phyloP scores from a whole-genome alignment of 2,113 vertebrate species.

The Xyliphius kryptos region DNA sequence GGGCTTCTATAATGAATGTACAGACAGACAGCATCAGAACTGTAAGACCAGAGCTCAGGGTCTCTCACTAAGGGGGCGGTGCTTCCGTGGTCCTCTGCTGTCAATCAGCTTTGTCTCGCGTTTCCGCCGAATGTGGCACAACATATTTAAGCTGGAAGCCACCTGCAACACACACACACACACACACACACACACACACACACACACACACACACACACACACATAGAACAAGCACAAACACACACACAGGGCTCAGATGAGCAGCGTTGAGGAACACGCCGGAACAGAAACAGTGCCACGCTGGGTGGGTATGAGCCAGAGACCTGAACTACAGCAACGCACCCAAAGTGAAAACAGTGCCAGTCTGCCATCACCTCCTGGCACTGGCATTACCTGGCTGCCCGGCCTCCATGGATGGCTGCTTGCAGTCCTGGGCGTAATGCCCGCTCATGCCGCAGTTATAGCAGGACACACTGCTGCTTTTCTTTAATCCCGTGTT shows the following conservation, averaged over 20 bases:
- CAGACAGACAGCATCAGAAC: too few relatives aligned
- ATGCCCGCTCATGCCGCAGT: constrained; percentile 82
- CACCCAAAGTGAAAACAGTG: neutral
- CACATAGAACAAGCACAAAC: too few relatives aligned
- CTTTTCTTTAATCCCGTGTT: constrained; percentile 75
- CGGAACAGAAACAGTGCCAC: neutral
- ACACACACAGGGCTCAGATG: constrained; percentile 4
- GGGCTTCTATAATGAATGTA: too few relatives aligned
- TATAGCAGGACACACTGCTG: constrained; percentile 78
- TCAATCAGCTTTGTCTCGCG: too few relatives aligned
- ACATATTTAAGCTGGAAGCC: too few relatives aligned
- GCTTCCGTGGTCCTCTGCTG: too few relatives aligned
- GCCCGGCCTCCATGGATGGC: constrained; percentile 75
- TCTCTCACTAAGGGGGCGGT: too few relatives aligned
- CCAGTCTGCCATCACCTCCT: constrained; percentile 55
- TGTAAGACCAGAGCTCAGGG: too few relatives aligned
- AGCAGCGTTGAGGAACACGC: too few relatives aligned
- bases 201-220: constrained; percentile 19
- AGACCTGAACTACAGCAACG: neutral
- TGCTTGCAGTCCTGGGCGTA: constrained; percentile 87
- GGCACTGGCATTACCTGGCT: constrained; percentile 77
- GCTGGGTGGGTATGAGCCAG: neutral
- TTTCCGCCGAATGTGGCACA: too few relatives aligned
- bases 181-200: neutral
- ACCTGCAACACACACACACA: too few relatives aligned